Evolutionary conservation across 1,140 invertebrate species (phyloP).

Genomic region (Mesaphorura yosii): DNA sequence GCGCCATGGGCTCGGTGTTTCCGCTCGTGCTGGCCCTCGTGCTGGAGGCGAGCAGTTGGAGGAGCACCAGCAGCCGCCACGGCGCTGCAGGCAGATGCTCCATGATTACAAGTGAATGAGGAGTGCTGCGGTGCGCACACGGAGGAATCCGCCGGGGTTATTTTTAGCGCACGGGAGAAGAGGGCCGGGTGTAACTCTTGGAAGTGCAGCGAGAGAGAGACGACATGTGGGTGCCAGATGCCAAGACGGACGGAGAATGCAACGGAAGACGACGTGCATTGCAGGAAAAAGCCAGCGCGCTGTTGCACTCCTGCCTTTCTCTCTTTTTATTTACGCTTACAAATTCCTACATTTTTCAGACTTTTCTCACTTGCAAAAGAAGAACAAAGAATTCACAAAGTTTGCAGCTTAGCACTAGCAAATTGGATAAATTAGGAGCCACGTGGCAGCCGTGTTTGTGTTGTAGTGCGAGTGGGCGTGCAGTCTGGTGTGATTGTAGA

Average conservation of each 20-base stretch:
- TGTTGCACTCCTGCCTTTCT: background rate
- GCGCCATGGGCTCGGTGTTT: background rate
- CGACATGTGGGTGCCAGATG: slow-evolving; percentile 9
- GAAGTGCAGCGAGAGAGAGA: no score
- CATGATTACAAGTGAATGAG: no score
- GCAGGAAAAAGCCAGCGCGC: no score
- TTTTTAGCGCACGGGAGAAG: no score
- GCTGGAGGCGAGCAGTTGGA: background rate
- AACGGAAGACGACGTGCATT: no score
- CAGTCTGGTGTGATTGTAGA: background rate
- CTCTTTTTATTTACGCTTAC: background rate
- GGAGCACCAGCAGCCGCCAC: background rate
- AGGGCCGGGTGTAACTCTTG: no score
- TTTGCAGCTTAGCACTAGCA: background rate
- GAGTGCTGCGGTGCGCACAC: background rate
- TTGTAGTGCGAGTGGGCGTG: background rate
- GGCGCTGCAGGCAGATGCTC: background rate
- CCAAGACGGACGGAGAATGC: background rate
- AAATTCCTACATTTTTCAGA: background rate
- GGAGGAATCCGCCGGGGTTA: background rate
- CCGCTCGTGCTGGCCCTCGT: background rate
- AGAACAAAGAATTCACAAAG: background rate
- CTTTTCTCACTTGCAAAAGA: background rate
- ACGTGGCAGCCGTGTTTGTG: no score
- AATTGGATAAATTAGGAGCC: no score